Conservation (phyloP, 2,113 vertebrate species). For the Neoarius graeffei region DNA sequence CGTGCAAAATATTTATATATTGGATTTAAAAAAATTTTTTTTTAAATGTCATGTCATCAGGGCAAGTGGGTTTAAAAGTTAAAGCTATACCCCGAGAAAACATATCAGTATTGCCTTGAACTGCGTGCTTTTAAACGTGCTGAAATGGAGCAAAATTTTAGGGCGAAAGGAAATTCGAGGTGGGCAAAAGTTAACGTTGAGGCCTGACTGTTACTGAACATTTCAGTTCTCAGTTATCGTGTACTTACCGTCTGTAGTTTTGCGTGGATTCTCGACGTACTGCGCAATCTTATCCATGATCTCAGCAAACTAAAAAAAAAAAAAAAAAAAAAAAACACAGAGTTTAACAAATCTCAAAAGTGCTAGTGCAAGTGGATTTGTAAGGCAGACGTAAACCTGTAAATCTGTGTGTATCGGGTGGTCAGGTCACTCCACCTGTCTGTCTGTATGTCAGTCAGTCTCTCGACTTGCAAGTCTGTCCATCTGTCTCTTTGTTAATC, state of each 20-base stretch:
- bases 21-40: too few relatives aligned
- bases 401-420: neutral
- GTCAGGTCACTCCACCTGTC: neutral
- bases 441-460: neutral
- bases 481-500: neutral
- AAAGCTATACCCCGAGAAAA: too few relatives aligned
- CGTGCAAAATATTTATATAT: too few relatives aligned
- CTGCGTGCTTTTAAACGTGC: too few relatives aligned
- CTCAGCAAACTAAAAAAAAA: constrained; percentile 91
- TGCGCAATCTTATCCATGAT: constrained; percentile 83
- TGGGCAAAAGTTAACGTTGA: too few relatives aligned
- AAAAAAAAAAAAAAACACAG: neutral
- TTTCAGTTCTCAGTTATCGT: neutral
- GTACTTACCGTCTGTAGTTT: constrained; percentile 78
- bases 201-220: too few relatives aligned
- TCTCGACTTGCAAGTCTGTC: neutral
- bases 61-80: too few relatives aligned
- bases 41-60: too few relatives aligned
- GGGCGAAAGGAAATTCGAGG: too few relatives aligned
- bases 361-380: neutral
- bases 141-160: too few relatives aligned
- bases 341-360: neutral
- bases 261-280: constrained; percentile 84
- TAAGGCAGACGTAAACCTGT: neutral
- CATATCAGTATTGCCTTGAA: too few relatives aligned